Base-by-base conservation (phyloP, 2,888 invertebrate genomes). In the Agrotis segetum region DNA sequence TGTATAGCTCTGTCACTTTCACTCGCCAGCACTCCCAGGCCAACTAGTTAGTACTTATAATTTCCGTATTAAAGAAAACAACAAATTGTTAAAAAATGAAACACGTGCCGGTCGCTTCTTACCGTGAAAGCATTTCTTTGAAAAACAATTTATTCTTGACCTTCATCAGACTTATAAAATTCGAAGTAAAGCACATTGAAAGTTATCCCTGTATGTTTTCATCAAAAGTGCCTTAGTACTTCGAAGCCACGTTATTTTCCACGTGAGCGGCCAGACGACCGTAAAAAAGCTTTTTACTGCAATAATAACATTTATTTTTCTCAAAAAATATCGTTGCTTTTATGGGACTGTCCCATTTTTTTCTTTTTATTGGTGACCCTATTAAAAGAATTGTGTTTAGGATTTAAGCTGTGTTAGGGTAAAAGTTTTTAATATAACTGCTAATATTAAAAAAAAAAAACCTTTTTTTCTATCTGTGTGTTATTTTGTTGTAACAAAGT, bases 281-380 rank as follows among this genome's bases (percentile, higher is more conserved):
- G 17, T 74, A 55, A 74, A 55, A 73, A 3, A n/a, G 17, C 9
- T 56, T 56, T 74, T 56, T 34, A 21, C 55, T 63, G 3, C 3
- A 44, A 74, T 74, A 50, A 64, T 74, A 71, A 74, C n/a, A 50
- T 74, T 66, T 56, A n/a, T 74, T 64, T 56, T 44, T 13, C 13
- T 21, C 21, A n/a, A 34, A 72, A 53, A 44, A 16, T 9, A 5
- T 0, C 7, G 2, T 56, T 14, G 13, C 9, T 56, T 74, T 71
- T 74, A 56, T 49, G 9, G 16, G 9, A 6, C 21, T 65, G 55
- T 65, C 49, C 44, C 40, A 65, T 34, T 64, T 74, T 74, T 71
- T 6, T 3, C 17, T 11, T n/a, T 44, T 40, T 71, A 49, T 71
- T 19, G 14, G 71, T n/a, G 47, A 47, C 14, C 29, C 21, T 53